These are phyloP conservation scores for Eciton burchellii DNA, from an alignment of 1,140 invertebrate genomes.

Conservation along the genomic window DNA sequence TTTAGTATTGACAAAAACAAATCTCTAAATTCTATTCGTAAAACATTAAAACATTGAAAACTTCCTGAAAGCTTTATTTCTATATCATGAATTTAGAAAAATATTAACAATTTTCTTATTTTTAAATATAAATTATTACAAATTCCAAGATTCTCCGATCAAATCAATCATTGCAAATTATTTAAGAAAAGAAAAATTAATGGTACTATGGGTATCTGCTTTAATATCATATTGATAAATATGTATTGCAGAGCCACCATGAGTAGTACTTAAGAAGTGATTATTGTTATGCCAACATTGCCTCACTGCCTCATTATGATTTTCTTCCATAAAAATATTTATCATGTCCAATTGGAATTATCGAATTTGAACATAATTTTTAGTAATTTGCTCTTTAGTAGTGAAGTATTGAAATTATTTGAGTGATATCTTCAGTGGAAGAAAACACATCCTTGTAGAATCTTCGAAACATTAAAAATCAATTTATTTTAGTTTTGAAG, in stretches of 20 bases:
- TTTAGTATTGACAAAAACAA: conserved; percentile 15
- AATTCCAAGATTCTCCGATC: not conserved
- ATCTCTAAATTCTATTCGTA: not conserved
- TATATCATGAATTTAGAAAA: not conserved
- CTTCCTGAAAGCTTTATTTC: conserved; percentile 1
- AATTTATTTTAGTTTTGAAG: conserved; percentile 7
- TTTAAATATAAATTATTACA: not conserved
- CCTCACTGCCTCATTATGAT: conserved; percentile 31
- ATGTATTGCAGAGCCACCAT: conserved; percentile 2
- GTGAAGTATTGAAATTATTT: not conserved
- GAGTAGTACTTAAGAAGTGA: conserved; percentile 47
- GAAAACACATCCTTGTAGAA: conserved; percentile 5
- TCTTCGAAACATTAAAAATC: not conserved
- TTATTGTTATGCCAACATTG: conserved; percentile 40
- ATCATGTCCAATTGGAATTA: conserved; percentile 2
- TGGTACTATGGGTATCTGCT: not conserved
- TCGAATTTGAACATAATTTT: not conserved
- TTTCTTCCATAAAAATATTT: conserved; percentile 45
- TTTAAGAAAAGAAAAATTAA: not conserved
- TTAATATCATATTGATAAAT: not conserved
- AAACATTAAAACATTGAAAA: conserved; percentile 5
- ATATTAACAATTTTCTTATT: not conserved
- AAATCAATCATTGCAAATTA: not conserved
- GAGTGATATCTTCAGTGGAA: not conserved
- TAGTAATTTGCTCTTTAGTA: conserved; percentile 9